Conservation (phyloP, 2,888 invertebrate species). For the Acleris laterana region DNA sequence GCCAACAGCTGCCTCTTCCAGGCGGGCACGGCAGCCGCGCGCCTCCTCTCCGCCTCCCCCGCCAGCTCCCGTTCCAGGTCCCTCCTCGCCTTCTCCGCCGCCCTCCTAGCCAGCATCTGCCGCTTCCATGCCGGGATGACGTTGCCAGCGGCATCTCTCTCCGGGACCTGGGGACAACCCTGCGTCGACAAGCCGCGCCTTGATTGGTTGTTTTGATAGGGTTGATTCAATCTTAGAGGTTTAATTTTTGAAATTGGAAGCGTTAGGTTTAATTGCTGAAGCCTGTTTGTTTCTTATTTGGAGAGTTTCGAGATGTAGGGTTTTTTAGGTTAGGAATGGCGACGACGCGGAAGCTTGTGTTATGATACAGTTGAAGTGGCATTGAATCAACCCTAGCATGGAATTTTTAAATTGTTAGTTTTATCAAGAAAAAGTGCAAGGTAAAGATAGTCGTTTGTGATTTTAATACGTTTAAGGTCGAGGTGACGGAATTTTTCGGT, state of each 20-base stretch:
- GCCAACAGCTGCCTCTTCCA: conserved; percentile 97
- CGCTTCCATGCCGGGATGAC: conserved; percentile 97
- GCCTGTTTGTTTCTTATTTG: neutral
- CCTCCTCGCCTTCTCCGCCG: conserved; percentile 95
- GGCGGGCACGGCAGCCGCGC: conserved; percentile 94
- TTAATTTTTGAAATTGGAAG: conserved; percentile 35
- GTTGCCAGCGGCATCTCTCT: conserved; percentile 94
- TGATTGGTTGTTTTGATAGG: conserved; percentile 43
- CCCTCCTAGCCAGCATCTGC: conserved; percentile 97
- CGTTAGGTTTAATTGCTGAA: conserved; percentile 20
- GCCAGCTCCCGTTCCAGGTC: conserved; percentile 94
- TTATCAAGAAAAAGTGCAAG: neutral
- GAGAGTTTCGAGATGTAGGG: too few relatives aligned
- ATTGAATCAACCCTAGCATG: conserved; percentile 34
- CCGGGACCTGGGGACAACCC: conserved; percentile 90
- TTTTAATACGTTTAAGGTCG: too few relatives aligned
- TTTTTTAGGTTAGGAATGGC: neutral
- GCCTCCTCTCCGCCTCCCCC: conserved; percentile 92
- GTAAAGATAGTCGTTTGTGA: neutral
- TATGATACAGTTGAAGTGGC: conserved; percentile 14
- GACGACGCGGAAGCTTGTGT: conserved; percentile 15
- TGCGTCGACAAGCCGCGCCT: conserved; percentile 74
- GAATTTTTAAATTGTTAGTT: neutral
- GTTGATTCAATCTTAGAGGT: conserved; percentile 29
- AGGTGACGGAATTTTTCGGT: too few relatives aligned